Evolutionary conservation across 2,113 vertebrate genomes (phyloP), one percentile per base, ranked within the genome.

Genomic region (Solea senegalensis): DNA sequence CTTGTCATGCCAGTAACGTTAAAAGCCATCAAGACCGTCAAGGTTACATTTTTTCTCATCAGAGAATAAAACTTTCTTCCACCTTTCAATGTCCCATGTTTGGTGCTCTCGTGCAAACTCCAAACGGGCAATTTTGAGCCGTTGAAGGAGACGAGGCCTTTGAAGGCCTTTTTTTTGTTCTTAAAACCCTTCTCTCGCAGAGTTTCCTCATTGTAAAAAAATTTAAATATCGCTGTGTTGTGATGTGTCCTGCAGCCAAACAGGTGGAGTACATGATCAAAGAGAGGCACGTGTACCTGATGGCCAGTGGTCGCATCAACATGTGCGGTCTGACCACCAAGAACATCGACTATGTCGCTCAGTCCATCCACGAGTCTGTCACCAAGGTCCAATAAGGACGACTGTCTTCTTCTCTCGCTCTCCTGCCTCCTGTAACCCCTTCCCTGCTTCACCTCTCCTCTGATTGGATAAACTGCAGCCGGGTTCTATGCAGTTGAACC

Each of bases 291-390:
- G 94, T 99, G 85, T 99, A 98, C 89, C 92, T 99, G 89, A 94
- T 99, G 96, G 95, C 95, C 45, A 98, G 95, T 51, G 98, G 98
- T 0, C 97, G 97, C 75, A 99, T 99, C 94, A 99, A 99, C 93
- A 98, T 99, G 98, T 98, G 96, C 41, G 97, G 97, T 15, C 88
- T 99, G 71, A 99, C 96, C 86, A 92, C 94, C 79, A 96, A 96
- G 90, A 99, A 99, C 89, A 92, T 99, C 74, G 96, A 98, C 89
- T 98, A 98, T 0, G 94, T 99, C 48, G 97, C 97, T 7, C 92
- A 95, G 85, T 96, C 98, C 88, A 99, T 99, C 90, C 94, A 97
- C n/a, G 97, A 99, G 80, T 91, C 97, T 0, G 94, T 97, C 84
- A 97, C 96, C 90, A 96, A 90, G 83, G 88, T 97, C 92, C 94